These are phyloP conservation scores for Benthochromis sp. DNA, from an alignment of 2,113 vertebrate species.

Conservation along the genomic window DNA sequence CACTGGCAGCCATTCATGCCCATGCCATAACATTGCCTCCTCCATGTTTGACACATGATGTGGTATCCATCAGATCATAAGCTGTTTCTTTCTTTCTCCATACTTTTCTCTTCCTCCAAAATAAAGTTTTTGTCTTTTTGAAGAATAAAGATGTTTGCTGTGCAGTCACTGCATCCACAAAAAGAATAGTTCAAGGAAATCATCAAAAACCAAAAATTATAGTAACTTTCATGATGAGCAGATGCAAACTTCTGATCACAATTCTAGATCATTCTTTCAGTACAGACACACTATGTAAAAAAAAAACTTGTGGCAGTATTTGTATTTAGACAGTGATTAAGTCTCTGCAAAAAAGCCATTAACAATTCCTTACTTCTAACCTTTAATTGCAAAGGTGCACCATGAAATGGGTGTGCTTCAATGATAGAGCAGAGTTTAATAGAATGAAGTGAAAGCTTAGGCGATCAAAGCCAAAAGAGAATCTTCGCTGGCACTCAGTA, in stretches of 20 bases:
- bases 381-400: not conserved
- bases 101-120: not conserved
- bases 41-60: accelerated
- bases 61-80: not conserved
- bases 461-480: slow-evolving; percentile 29
- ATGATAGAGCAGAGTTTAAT: slow-evolving; percentile 6
- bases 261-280: not conserved
- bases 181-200: not conserved
- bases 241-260: not conserved
- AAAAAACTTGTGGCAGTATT: not conserved
- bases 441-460: slow-evolving; percentile 15
- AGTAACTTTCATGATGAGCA: not conserved
- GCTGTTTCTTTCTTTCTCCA: not conserved
- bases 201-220: not conserved
- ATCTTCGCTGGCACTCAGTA: slow-evolving; percentile 31
- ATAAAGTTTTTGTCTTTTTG: not conserved
- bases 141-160: not conserved
- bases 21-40: not conserved
- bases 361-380: not conserved
- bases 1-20: not conserved
- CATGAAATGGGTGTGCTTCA: not conserved
- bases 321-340: not conserved
- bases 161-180: not conserved
- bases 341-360: not conserved
- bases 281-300: not conserved